These are phyloP conservation scores for Pterois miles DNA, from an alignment of 2,797 vertebrate genomes.

Conservation along the genomic window DNA sequence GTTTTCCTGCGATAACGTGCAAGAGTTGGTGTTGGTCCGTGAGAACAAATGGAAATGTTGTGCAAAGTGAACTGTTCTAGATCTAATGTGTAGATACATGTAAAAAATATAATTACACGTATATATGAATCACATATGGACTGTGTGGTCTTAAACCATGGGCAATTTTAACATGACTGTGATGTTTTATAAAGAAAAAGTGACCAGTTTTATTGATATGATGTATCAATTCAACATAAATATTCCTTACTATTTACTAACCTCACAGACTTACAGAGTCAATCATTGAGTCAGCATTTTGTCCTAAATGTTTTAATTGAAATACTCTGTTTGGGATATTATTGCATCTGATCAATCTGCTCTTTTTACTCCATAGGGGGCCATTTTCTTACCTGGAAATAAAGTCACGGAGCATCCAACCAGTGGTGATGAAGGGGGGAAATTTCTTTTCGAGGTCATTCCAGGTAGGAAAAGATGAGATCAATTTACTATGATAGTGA, in stretches of 20 bases:
- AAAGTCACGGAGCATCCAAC: constrained; percentile 92
- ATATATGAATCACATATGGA: not conserved
- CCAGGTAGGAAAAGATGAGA: constrained; percentile 87
- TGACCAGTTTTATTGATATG: not conserved
- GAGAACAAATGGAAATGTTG: not conserved
- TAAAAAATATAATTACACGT: not conserved
- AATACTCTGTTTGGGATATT: not conserved
- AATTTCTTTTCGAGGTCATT: constrained; percentile 97
- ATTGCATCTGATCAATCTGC: constrained; percentile 18
- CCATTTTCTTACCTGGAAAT: constrained; percentile 95
- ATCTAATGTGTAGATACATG: not conserved
- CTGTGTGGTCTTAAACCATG: not conserved
- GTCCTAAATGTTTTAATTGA: not conserved
- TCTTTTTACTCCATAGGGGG: constrained; percentile 83
- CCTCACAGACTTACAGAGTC: not conserved
- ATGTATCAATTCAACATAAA: not conserved
- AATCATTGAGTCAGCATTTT: not conserved
- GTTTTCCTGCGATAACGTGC: not conserved
- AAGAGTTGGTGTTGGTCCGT: not conserved
- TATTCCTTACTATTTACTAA: not conserved
- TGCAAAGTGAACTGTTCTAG: not conserved
- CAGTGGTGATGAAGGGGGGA: constrained; percentile 92
- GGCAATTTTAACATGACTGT: not conserved
- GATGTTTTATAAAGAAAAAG: not conserved
- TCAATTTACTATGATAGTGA: not conserved